Evolutionary conservation across 2,797 vertebrate genomes (phyloP).

Genomic region (Limosa lapponica): DNA sequence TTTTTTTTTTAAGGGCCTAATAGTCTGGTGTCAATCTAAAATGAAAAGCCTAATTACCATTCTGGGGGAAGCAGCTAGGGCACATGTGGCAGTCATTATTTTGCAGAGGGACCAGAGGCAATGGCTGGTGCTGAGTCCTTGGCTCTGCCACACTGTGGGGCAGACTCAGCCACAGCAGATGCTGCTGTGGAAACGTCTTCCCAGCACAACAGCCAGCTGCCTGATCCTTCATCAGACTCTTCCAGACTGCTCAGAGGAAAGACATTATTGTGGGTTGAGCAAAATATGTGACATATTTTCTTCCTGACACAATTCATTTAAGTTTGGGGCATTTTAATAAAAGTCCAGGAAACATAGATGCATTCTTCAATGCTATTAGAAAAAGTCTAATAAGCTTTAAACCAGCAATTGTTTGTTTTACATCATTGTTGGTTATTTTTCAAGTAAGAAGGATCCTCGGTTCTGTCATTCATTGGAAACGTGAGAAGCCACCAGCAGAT

Average conservation of each 20-base stretch:
- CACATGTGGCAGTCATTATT: background rate
- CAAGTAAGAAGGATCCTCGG: background rate
- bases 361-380: background rate
- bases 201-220: background rate
- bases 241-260: background rate
- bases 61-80: background rate
- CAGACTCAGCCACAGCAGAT: background rate
- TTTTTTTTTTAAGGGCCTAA: background rate
- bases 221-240: background rate
- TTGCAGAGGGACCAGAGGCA: accelerated
- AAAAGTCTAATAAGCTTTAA: background rate
- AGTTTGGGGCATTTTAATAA: background rate
- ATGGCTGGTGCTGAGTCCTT: background rate
- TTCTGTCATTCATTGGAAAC: background rate
- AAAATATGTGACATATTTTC: background rate
- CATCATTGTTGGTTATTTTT: background rate
- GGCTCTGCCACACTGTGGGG: accelerated
- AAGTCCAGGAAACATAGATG: background rate
- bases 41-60: background rate
- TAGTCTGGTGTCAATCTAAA: background rate
- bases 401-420: background rate
- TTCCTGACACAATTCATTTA: background rate
- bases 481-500: background rate
- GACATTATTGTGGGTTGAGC: background rate
- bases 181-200: background rate